Percentiles rank a stretch among this genome's conserved stretches.
phyloP scores from a whole-genome alignment of 2,113 vertebrate species.

The Vulpes lagopus region DNA sequence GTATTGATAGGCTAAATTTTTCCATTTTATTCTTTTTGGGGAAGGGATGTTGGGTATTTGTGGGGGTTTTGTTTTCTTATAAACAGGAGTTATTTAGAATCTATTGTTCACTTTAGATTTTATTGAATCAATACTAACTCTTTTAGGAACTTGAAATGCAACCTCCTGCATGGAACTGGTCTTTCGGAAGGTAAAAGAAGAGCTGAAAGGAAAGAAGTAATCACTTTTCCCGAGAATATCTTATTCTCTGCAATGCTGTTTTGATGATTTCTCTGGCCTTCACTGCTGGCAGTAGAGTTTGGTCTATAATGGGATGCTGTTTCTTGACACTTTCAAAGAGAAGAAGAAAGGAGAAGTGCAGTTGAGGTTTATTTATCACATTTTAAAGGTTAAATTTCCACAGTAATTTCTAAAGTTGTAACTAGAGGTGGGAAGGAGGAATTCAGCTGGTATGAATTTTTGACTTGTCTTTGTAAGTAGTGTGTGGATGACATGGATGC shows the following conservation, averaged over 20 bases:
- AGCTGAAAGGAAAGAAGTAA: conserved; percentile 87
- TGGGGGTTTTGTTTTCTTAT: neutral
- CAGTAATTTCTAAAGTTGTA: neutral
- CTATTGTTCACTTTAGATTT: neutral
- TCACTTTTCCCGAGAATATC: conserved; percentile 43
- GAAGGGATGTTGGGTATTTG: neutral
- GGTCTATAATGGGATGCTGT: neutral
- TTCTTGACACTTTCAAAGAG: neutral
- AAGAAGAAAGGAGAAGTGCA: neutral
- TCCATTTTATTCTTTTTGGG: neutral
- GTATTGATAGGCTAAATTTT: neutral
- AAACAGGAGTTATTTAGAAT: neutral
- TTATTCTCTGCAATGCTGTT: neutral
- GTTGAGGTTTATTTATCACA: neutral
- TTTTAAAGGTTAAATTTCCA: neutral
- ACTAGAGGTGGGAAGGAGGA: neutral
- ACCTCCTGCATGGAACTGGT: conserved; percentile 91
- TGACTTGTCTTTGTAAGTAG: neutral
- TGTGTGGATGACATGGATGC: neutral
- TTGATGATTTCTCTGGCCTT: neutral
- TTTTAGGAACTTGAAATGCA: conserved; percentile 78
- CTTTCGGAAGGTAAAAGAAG: conserved; percentile 90
- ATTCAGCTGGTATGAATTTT: neutral
- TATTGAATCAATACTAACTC: neutral
- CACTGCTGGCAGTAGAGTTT: neutral